These are phyloP conservation scores for Cygnus atratus DNA, from an alignment of 2,113 vertebrate species.

Conservation along the genomic window DNA sequence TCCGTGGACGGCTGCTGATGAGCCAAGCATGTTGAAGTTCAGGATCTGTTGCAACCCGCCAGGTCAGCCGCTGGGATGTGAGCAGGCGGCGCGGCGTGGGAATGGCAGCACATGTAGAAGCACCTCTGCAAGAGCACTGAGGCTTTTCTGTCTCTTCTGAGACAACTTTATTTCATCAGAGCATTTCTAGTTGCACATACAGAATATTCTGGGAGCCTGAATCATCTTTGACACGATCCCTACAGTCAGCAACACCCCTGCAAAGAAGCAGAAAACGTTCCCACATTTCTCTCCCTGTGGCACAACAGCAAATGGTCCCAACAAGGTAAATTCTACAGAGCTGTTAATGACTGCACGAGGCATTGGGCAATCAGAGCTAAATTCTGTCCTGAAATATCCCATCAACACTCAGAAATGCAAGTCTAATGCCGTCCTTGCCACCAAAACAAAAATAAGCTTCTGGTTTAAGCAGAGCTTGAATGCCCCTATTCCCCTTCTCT, in stretches of 20 bases:
- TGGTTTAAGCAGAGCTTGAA: neutral
- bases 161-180: neutral
- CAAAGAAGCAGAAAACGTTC: neutral
- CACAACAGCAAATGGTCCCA: neutral
- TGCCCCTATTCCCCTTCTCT: neutral
- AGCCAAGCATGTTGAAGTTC: neutral
- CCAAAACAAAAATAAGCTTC: neutral
- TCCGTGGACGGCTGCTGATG: neutral
- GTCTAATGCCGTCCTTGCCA: neutral
- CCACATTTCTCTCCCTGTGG: neutral
- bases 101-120: neutral
- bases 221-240: neutral
- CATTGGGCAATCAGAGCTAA: neutral
- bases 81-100: neutral
- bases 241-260: neutral
- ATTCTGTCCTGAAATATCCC: neutral
- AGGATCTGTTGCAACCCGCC: neutral
- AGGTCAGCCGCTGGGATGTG: neutral
- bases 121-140: neutral
- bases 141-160: accelerated
- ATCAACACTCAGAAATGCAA: neutral
- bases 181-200: neutral
- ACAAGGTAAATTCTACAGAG: neutral
- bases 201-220: neutral
- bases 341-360: neutral